Percentiles rank a stretch among this genome's conserved stretches.
phyloP scores from a whole-genome alignment of 2,113 vertebrate genomes.

The Turdus rufiventris region DNA sequence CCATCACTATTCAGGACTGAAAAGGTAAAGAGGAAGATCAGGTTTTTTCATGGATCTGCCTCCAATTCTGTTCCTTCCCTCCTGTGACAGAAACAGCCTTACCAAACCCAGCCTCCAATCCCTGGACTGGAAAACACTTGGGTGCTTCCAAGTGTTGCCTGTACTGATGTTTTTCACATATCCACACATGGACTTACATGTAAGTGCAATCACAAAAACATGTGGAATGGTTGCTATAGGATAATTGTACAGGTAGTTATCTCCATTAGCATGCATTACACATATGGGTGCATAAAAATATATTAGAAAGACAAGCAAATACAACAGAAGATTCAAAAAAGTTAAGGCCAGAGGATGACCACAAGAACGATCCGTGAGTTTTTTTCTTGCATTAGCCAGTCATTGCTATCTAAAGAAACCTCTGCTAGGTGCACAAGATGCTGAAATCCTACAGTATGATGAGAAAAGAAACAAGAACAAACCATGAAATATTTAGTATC shows the following conservation, averaged over 20 bases:
- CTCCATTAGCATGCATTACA: background rate
- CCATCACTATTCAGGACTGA: background rate
- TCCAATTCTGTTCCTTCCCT: background rate
- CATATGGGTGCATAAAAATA: rapidly evolving
- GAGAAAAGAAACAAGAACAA: constrained; percentile 11
- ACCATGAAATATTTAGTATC: constrained; percentile 26
- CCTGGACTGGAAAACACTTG: background rate
- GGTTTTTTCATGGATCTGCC: background rate
- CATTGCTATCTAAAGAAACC: background rate
- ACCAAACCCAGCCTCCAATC: background rate
- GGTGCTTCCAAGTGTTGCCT: background rate
- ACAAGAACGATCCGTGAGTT: rapidly evolving
- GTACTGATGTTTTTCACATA: background rate
- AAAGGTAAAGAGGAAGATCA: background rate
- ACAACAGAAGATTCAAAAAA: background rate
- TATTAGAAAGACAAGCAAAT: background rate
- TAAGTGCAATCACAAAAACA: background rate
- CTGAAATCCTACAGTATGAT: background rate
- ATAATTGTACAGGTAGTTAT: background rate
- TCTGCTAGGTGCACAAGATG: background rate
- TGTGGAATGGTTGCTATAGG: background rate
- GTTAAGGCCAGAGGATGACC: background rate
- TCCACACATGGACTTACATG: background rate
- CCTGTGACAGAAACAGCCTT: background rate
- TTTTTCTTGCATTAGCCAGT: background rate